Percentiles rank a stretch among this genome's conserved stretches.
phyloP scores from a whole-genome alignment of 1,140 invertebrate species.

The Leptestheria dahalacensis region DNA sequence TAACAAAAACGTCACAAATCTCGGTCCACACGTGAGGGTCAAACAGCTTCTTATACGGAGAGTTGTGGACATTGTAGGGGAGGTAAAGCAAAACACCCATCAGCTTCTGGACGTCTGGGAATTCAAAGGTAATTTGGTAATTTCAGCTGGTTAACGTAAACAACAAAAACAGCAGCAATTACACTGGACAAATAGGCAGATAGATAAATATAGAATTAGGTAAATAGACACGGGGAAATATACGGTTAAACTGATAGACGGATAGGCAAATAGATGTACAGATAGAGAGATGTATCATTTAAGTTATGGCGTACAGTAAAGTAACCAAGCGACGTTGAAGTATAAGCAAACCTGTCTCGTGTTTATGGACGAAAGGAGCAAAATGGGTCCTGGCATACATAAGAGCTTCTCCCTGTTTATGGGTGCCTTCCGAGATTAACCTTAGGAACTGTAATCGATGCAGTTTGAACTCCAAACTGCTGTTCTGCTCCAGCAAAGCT shows the following conservation, averaged over 20 bases:
- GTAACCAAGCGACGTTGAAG: constrained; percentile 8
- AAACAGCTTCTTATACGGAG: constrained; percentile 64
- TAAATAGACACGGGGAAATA: neutral
- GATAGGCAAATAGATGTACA: too few species aligned
- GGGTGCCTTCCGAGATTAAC: constrained; percentile 47
- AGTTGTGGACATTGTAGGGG: constrained; percentile 56
- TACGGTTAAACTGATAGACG: neutral
- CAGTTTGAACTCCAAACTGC: constrained; percentile 62
- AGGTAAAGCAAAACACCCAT: constrained; percentile 79
- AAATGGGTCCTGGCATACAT: constrained; percentile 72
- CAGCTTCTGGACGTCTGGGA: constrained; percentile 58
- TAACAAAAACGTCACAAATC: constrained; percentile 77
- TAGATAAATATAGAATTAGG: neutral
- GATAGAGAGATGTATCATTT: too few species aligned
- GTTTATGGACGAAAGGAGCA: constrained; percentile 58
- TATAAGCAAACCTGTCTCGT: constrained; percentile 63
- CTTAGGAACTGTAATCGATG: constrained; percentile 58
- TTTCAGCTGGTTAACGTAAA: too few species aligned
- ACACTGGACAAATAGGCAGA: neutral
- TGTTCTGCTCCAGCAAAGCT: constrained; percentile 40
- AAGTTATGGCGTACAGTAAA: neutral
- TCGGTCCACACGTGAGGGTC: constrained; percentile 66
- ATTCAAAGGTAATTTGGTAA: constrained; percentile 15
- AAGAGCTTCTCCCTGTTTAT: constrained; percentile 58
- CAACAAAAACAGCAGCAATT: neutral